Evolutionary conservation across 2,888 invertebrate species (phyloP).

Genomic region (Oxytorus armatus): DNA sequence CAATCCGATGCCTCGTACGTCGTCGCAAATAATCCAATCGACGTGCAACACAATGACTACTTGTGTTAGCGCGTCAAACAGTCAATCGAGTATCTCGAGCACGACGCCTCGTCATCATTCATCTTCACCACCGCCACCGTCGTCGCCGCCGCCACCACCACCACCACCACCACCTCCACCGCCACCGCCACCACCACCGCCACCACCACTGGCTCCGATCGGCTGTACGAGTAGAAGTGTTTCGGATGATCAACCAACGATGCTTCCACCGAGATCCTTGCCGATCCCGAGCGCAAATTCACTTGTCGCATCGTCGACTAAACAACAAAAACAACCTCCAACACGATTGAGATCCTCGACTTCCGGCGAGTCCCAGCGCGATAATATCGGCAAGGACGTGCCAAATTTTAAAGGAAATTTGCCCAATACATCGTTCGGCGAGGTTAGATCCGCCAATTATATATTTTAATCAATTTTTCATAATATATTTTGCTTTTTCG

Average conservation of each 20-base stretch:
- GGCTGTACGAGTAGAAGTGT: constrained; percentile 74
- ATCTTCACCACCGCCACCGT: constrained; percentile 16
- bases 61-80: constrained; percentile 78
- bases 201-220: constrained; percentile 62
- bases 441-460: constrained; percentile 77
- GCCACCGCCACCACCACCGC: constrained; percentile 45
- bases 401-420: constrained; percentile 83
- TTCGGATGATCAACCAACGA: constrained; percentile 73
- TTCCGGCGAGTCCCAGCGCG: constrained; percentile 80
- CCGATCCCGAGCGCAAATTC: constrained; percentile 74
- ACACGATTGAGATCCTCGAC: constrained; percentile 79
- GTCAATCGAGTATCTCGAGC: constrained; percentile 80
- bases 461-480: neutral
- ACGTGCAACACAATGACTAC: constrained; percentile 77
- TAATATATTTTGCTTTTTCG: too few species aligned
- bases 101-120: constrained; percentile 73
- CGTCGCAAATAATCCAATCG: constrained; percentile 77
- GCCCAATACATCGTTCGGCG: constrained; percentile 82
- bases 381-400: constrained; percentile 80
- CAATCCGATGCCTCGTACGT: constrained; percentile 84
- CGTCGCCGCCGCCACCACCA: too few species aligned
- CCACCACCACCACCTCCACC: constrained; percentile 73
- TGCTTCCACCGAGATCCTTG: constrained; percentile 76
- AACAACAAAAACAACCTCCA: constrained; percentile 79
- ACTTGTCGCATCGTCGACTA: constrained; percentile 56